Conservation (phyloP, 2,113 vertebrate genomes). For the Lynx canadensis region DNA sequence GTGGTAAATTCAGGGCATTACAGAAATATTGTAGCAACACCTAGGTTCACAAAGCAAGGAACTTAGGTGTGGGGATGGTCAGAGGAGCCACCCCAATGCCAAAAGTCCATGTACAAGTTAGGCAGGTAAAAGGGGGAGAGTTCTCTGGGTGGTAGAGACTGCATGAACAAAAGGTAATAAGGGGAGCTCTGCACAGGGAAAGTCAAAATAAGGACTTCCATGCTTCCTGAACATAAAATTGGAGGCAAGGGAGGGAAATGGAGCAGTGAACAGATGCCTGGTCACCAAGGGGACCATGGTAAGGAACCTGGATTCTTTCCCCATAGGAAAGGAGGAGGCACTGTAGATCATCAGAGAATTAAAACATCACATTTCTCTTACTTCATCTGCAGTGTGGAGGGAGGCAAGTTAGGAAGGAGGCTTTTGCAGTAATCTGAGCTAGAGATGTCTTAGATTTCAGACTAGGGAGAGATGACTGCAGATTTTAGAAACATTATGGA, state of each 20-base stretch:
- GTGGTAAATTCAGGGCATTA: not conserved
- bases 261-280: not conserved
- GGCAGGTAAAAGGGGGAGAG: not conserved
- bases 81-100: not conserved
- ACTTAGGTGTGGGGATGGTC: not conserved
- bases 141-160: not conserved
- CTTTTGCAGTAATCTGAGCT: not conserved
- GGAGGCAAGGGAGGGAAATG: not conserved
- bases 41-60: not conserved
- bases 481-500: not conserved
- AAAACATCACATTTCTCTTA: not conserved
- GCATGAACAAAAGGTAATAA: not conserved
- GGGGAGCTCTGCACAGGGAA: not conserved
- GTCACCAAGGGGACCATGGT: not conserved
- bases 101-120: not conserved
- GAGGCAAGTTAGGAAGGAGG: not conserved
- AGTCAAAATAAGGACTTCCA: not conserved
- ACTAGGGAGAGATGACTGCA: not conserved
- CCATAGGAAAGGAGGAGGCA: not conserved
- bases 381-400: not conserved
- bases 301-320: not conserved
- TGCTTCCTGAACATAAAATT: not conserved
- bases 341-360: not conserved
- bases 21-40: not conserved
- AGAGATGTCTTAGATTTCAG: not conserved